phyloP scores from a whole-genome alignment of 2,888 invertebrate species.

The Leptopterna dolabrata region DNA sequence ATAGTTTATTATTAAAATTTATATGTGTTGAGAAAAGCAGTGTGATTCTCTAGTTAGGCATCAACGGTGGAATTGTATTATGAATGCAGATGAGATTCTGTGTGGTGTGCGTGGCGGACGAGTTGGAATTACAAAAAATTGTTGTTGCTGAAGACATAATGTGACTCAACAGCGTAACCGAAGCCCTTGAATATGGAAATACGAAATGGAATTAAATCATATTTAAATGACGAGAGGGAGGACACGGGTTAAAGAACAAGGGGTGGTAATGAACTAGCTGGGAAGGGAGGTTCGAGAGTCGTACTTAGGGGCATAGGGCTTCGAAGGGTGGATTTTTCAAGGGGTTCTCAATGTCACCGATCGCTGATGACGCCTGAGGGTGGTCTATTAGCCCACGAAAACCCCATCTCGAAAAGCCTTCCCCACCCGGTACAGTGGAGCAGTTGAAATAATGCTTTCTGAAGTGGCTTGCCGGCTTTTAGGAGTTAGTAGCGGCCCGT shows the following conservation, averaged over 20 bases:
- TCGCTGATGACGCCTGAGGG: constrained; percentile 30
- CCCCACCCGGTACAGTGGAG: not conserved
- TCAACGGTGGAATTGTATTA: too few relatives aligned
- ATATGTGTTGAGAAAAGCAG: too few relatives aligned
- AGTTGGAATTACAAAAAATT: too few relatives aligned
- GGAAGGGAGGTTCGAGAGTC: not conserved
- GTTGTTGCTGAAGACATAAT: not conserved
- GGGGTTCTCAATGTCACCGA: constrained; percentile 37
- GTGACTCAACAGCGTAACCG: constrained; percentile 18
- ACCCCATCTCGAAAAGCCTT: constrained; percentile 23
- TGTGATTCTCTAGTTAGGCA: too few relatives aligned
- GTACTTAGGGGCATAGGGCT: not conserved
- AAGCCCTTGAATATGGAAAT: constrained; percentile 12
- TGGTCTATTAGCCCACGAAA: constrained; percentile 25
- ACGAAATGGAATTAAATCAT: not conserved
- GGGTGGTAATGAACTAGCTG: constrained; percentile 6
- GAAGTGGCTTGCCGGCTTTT: constrained; percentile 48
- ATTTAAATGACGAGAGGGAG: constrained; percentile 1
- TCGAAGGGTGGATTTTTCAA: not conserved
- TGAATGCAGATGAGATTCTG: too few relatives aligned
- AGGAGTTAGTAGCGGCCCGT: constrained; percentile 45
- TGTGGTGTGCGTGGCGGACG: too few relatives aligned
- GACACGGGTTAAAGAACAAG: constrained; percentile 15
- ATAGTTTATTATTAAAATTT: too few relatives aligned
- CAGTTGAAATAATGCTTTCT: constrained; percentile 42